Evolutionary conservation across 2,113 vertebrate genomes (phyloP), one percentile per base, ranked within the genome.

Genomic region (Tetraodon nigroviridis): DNA sequence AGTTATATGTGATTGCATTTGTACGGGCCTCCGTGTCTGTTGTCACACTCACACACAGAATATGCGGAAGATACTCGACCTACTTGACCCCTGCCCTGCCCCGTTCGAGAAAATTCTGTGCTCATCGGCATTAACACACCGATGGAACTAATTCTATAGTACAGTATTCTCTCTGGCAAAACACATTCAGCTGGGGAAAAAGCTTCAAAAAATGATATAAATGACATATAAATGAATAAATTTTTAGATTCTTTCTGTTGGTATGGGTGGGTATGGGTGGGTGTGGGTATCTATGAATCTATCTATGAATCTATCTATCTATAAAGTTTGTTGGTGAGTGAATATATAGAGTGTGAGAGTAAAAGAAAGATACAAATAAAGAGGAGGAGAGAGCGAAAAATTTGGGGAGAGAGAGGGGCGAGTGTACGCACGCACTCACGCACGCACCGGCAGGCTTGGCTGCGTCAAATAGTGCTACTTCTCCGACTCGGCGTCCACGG

Each of bases 391-490:
- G 32, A 37, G 32, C 10, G 32, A 37, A 10, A 37, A 3, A 37
- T 4, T 5, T 4, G 7, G 27, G 7, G 10, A 37, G 32, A 37
- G 32, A 37, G 32, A 37, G 32, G 12, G 32, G 12, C 1, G 10
- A 37, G 32, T 37, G 10, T 12, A 10, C 32, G 7, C 49, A 17
- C 58, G 2, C 48, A 7, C 53, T 14, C 64, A 7, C 47, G 7
- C 10, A 4, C 41, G 11, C 67, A 19, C 51, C 1, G 46, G 21
- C 32, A 48, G 41, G 71, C 69, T 55, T 53, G 68, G 69, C 74
- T 85, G 82, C 83, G 80, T 84, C 80, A 73, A 57, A 81, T 59
- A 61, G 64, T 56, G 65, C 51, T 58, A 72, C 76, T 78, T 72
- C 76, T 82, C 70, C 66, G 63, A 70, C 69, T 51, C 51, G 46